phyloP scores from a whole-genome alignment of 2,113 vertebrate genomes.

The Grus americana region DNA sequence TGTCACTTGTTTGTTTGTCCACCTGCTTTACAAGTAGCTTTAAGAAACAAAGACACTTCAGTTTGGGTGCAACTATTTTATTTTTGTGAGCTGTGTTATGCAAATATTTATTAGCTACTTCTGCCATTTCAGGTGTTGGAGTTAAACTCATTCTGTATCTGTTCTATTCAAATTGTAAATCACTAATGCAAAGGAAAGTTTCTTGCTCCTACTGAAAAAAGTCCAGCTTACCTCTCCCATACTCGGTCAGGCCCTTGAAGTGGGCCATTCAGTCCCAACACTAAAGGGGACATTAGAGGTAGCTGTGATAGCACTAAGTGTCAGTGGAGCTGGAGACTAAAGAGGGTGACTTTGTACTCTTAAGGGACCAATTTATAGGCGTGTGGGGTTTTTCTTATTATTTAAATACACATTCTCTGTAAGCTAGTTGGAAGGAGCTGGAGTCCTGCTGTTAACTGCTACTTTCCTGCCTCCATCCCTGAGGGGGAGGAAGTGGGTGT shows the following conservation, averaged over 20 bases:
- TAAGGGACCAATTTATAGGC: background rate
- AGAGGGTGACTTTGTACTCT: background rate
- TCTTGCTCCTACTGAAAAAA: background rate
- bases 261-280: background rate
- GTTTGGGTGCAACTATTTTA: background rate
- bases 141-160: background rate
- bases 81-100: background rate
- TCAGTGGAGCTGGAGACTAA: background rate
- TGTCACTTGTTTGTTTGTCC: background rate
- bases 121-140: background rate
- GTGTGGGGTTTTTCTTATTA: too few relatives aligned
- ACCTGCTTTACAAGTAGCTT: background rate
- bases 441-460: background rate
- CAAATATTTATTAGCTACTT: background rate
- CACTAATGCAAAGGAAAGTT: background rate
- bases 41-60: background rate
- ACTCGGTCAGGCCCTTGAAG: background rate
- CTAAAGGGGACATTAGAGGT: background rate
- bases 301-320: background rate
- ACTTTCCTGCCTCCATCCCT: background rate
- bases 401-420: background rate
- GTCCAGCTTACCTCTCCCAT: fast-evolving
- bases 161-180: background rate
- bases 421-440: background rate
- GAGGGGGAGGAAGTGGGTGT: background rate